phyloP scores from a whole-genome alignment of 1,140 invertebrate species.

The Psix sp. region DNA sequence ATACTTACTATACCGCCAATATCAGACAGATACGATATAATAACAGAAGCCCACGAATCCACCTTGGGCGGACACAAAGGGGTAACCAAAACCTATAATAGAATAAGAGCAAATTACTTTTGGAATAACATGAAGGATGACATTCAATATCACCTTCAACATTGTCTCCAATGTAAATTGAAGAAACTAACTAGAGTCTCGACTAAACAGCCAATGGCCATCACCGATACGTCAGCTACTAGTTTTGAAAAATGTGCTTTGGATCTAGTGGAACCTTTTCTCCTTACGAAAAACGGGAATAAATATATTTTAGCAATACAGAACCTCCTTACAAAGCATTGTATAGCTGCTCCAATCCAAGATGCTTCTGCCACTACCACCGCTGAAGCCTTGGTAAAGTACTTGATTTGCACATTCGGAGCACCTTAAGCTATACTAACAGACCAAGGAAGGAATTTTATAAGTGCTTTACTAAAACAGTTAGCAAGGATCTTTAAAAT shows the following conservation, averaged over 20 bases:
- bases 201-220: neutral
- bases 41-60: neutral
- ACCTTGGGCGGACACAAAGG: neutral
- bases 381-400: neutral
- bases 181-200: neutral
- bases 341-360: neutral
- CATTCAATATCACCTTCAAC: neutral
- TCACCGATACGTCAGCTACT: neutral
- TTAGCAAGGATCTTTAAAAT: constrained; percentile 44
- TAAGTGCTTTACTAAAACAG: neutral
- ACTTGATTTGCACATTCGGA: neutral
- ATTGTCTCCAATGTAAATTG: neutral
- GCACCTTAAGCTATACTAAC: neutral
- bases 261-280: neutral
- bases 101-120: neutral
- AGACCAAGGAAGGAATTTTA: neutral
- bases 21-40: neutral
- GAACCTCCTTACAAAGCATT: neutral
- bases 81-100: neutral
- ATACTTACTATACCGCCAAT: neutral
- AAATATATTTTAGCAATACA: neutral
- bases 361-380: neutral
- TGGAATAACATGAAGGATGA: constrained; percentile 1
- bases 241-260: neutral
- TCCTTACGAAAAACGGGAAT: neutral